Evolutionary conservation across 2,888 invertebrate genomes (phyloP).

Genomic region (Microchrysa polita): DNA sequence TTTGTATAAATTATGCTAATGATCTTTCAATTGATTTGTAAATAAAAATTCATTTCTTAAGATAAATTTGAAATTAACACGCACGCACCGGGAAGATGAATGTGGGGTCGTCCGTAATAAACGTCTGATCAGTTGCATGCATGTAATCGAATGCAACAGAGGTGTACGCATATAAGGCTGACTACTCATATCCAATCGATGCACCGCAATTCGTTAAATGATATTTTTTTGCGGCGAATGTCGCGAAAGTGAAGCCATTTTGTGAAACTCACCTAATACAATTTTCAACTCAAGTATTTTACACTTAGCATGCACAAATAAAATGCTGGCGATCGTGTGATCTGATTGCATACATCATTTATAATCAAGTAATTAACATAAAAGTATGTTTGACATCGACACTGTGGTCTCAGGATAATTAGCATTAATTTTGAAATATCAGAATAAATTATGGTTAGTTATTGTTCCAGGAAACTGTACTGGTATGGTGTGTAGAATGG

Average conservation of each 20-base stretch:
- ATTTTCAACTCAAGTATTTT: conserved; percentile 2
- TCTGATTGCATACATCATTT: conserved; percentile 37
- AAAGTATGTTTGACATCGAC: conserved; percentile 32
- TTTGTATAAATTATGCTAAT: conserved; percentile 66
- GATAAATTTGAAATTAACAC: conserved; percentile 64
- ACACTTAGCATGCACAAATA: not conserved
- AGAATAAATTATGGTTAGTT: too few relatives aligned
- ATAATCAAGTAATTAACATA: conserved; percentile 44
- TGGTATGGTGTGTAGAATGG: too few relatives aligned
- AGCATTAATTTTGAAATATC: not conserved
- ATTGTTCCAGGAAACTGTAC: too few relatives aligned
- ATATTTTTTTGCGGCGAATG: not conserved
- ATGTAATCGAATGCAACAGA: not conserved
- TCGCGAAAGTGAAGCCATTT: not conserved
- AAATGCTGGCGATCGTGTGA: conserved; percentile 27
- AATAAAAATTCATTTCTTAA: conserved; percentile 63
- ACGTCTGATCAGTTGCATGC: conserved; percentile 14
- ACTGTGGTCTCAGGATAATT: conserved; percentile 39
- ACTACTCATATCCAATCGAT: not conserved
- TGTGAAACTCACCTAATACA: not conserved
- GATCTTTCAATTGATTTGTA: conserved; percentile 66
- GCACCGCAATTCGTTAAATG: not conserved
- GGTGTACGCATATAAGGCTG: conserved; percentile 1
- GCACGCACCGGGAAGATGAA: conserved; percentile 54
- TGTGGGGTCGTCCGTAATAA: conserved; percentile 34